Conservation (phyloP, 1,140 invertebrate species). For the Zaprionus ornatus region DNA sequence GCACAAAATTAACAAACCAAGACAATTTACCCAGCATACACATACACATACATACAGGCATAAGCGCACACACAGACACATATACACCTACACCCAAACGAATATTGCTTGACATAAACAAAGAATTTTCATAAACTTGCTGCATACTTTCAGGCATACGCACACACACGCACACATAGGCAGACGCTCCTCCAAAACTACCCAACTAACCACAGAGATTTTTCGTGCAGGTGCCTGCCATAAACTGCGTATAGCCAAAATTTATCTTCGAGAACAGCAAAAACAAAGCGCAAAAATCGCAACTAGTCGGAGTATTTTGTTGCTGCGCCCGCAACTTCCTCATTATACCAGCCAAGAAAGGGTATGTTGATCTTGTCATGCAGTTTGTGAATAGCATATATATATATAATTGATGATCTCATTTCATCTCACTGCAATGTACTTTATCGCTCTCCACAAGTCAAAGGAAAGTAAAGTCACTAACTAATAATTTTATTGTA, state of each 20-base stretch:
- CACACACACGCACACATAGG: constrained; percentile 21
- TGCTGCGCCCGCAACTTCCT: background rate
- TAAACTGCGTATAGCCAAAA: constrained; percentile 60
- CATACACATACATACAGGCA: background rate
- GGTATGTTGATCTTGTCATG: background rate
- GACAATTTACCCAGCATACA: constrained; percentile 55
- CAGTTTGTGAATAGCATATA: background rate
- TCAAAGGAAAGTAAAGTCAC: too few relatives aligned
- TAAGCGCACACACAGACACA: background rate
- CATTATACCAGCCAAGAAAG: background rate
- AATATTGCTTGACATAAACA: constrained; percentile 57
- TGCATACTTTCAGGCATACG: constrained; percentile 55
- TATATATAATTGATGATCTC: too few relatives aligned
- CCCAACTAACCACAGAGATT: constrained; percentile 63
- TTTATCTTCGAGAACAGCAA: constrained; percentile 56
- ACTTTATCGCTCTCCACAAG: too few relatives aligned
- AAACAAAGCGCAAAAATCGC: background rate
- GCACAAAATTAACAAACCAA: constrained; percentile 78
- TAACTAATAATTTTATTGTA: too few relatives aligned
- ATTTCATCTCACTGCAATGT: too few relatives aligned
- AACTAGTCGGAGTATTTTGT: background rate
- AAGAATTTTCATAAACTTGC: constrained; percentile 80
- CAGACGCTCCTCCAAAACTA: background rate
- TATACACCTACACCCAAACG: background rate
- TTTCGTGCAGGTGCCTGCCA: constrained; percentile 69